Evolutionary conservation across 2,797 vertebrate species (phyloP).

Genomic region (Thunnus albacares): DNA sequence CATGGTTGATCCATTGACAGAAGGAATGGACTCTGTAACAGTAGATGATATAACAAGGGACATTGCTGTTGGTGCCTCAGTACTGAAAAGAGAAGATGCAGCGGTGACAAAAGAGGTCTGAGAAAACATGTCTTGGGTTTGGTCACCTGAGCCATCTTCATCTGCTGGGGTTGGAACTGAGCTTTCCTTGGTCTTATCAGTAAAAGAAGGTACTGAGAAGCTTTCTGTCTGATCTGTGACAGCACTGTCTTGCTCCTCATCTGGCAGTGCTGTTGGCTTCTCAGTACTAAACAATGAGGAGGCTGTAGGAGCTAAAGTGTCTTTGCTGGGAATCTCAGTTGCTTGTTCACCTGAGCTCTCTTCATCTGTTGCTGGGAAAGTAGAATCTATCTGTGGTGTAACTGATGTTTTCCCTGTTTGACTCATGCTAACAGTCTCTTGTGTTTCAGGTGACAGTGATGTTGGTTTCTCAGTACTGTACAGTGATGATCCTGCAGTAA

Average conservation of each 20-base stretch:
- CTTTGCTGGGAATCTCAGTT: neutral
- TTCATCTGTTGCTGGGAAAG: neutral
- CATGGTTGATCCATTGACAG: too few relatives aligned
- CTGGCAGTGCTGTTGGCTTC: neutral
- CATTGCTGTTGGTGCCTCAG: neutral
- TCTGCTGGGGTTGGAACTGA: neutral
- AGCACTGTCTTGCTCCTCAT: neutral
- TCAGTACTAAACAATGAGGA: constrained; percentile 40
- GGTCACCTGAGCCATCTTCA: constrained; percentile 6
- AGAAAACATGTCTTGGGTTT: neutral
- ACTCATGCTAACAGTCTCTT: neutral
- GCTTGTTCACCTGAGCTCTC: constrained; percentile 9
- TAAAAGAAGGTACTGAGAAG: neutral
- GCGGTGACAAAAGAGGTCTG: neutral
- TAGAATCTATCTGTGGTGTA: neutral
- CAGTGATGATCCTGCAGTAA: neutral
- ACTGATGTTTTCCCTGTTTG: neutral
- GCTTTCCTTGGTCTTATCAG: neutral
- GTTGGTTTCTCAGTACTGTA: constrained; percentile 9
- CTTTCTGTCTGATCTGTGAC: constrained; percentile 19
- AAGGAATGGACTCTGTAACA: too few relatives aligned
- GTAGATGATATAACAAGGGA: neutral
- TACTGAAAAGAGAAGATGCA: neutral
- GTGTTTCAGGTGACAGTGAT: constrained; percentile 4
- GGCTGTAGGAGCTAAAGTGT: neutral